Base-by-base conservation (phyloP, 2,113 vertebrate species). In the Osmerus eperlanus region DNA sequence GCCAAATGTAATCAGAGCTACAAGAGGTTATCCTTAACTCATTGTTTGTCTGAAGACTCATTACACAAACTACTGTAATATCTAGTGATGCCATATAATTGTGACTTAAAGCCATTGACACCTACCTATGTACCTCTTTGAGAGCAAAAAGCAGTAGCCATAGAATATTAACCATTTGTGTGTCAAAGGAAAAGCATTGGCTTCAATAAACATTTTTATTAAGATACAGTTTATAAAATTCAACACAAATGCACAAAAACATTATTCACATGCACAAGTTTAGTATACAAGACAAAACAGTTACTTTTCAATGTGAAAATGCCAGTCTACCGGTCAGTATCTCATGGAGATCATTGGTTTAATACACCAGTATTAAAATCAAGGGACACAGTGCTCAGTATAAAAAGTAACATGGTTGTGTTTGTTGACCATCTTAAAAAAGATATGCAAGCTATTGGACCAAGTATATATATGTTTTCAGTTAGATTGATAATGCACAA, bases 241-340 rank as follows among this genome's bases (percentile, higher is more conserved):
- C 75, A 91, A 91, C 90, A 93, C 90, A 89, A 91, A 92, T 83
- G 73, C 92, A 93, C 90, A 89, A 88, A 92, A 93, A 90, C 87
- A 87, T 90, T 81, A 89, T 85, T 79, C 87, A 91, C 92, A 93
- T 93, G 92, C 92, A 96, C 94, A 96, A 91, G 92, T 96, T 95
- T 95, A 96, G 95, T 95, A 95, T 96, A 97, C 94, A 93, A 94
- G 94, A 92, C 93, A 90, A 91, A 93, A 92, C 91, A 85, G 82
- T 91, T 91, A 89, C 94, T 95, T 98, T 98, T 96, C 96, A 98
- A 97, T 98, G 94, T 98, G 96, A 98, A 98, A 98, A 94, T 93
- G 85, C 74, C 76, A 86, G 83, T 82, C 91, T 72, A 80, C 89
- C 89, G 84, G 84, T 88, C 80, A 86, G 78, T 87, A 97, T 98